Evolutionary conservation across 2,888 invertebrate genomes (phyloP).

Genomic region (Cryptops parisi): DNA sequence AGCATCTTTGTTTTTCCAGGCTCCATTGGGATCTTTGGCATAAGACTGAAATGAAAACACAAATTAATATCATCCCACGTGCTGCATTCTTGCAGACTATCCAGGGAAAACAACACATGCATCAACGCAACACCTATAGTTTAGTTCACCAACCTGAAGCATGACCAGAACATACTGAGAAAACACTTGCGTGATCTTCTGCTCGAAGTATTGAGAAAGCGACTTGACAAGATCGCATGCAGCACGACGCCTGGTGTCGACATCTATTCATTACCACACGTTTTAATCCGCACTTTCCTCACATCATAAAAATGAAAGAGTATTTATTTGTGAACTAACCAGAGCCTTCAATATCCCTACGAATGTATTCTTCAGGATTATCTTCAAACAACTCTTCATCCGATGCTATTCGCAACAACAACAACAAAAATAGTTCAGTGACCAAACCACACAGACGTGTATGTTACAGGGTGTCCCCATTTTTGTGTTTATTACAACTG

Average conservation of each 20-base stretch:
- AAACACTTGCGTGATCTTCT: constrained; percentile 72
- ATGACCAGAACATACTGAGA: constrained; percentile 53
- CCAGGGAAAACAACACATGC: too few relatives aligned
- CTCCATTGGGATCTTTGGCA: constrained; percentile 50
- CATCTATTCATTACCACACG: constrained; percentile 52
- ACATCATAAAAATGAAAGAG: too few relatives aligned
- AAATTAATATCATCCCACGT: too few relatives aligned
- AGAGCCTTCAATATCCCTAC: constrained; percentile 93
- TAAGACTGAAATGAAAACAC: constrained; percentile 46
- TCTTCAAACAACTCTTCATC: constrained; percentile 97
- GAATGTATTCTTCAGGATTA: constrained; percentile 93
- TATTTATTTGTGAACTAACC: too few relatives aligned
- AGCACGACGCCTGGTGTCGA: constrained; percentile 86
- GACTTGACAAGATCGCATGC: constrained; percentile 95
- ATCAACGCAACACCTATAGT: too few relatives aligned
- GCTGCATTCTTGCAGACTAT: too few relatives aligned
- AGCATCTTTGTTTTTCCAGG: constrained; percentile 92
- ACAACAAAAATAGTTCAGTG: too few relatives aligned
- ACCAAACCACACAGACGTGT: too few relatives aligned
- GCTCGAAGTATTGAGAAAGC: constrained; percentile 72
- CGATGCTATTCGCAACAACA: constrained; percentile 49
- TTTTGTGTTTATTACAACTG: not conserved
- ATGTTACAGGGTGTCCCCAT: too few relatives aligned
- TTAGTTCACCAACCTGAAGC: constrained; percentile 49
- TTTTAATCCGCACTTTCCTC: too few relatives aligned